Evolutionary conservation across 2,888 invertebrate species (phyloP).

Genomic region (Pachydiplax longipennis): DNA sequence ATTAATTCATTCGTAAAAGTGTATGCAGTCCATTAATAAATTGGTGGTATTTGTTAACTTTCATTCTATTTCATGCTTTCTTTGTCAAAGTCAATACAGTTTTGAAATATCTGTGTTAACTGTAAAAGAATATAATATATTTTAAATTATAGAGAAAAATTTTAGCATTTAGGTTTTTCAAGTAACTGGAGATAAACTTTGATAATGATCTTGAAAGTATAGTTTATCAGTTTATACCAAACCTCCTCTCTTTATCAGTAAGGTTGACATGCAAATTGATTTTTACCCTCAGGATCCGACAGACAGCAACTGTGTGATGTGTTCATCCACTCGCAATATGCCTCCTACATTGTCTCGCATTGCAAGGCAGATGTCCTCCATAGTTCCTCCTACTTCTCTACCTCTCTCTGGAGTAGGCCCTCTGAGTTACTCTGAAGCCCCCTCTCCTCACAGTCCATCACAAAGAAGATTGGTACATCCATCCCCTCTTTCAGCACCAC

Average conservation of each 20-base stretch:
- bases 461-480: conserved; percentile 36
- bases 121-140: neutral
- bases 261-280: neutral
- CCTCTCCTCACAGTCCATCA: conserved; percentile 49
- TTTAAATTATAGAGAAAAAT: neutral
- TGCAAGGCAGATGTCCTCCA: conserved; percentile 39
- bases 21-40: too few relatives aligned
- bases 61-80: too few relatives aligned
- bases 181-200: neutral
- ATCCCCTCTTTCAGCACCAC: conserved; percentile 49
- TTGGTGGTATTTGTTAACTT: too few relatives aligned
- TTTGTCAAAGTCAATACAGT: too few relatives aligned
- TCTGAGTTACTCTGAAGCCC: conserved; percentile 49
- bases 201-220: neutral
- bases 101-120: too few relatives aligned
- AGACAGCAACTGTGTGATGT: conserved; percentile 13
- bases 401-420: conserved; percentile 50
- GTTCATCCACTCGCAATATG: conserved; percentile 15
- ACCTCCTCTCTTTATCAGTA: too few relatives aligned
- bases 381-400: conserved; percentile 55
- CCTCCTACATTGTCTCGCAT: conserved; percentile 29
- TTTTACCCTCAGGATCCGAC: neutral
- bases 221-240: neutral
- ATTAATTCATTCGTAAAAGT: too few relatives aligned
- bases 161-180: neutral